Base-by-base conservation (phyloP, 1,140 invertebrate genomes). In the Batillaria attramentaria region DNA sequence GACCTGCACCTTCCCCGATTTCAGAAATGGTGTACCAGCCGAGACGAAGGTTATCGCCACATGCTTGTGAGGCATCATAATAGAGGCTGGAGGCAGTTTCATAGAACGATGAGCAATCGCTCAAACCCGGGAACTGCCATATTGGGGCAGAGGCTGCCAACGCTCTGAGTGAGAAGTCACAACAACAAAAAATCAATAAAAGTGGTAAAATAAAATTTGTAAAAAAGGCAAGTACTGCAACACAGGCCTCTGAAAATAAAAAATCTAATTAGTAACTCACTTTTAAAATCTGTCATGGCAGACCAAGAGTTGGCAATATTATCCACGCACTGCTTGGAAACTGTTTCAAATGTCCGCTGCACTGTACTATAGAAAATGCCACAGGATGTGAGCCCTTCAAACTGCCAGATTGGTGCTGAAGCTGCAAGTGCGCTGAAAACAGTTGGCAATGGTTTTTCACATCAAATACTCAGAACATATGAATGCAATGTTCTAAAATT, bases 91-190 rank as follows among this genome's bases (percentile, higher is more conserved):
- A 70, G n/a, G 41, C 37, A 42, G 41, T 70, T 16, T 42, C 41
- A 70, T 70, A 37, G 68, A 60, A 99, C 18, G 93, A 93, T 65
- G 94, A 93, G 89, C 98, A 99, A 0, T 94, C 93, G 2, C 94
- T 95, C 82, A 97, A 88, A 39, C 94, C 95, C 3, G 92, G 91
- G 88, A 98, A 99, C 92, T 98, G 96, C 84, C 95, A 94, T 79
- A 99, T 94, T 0, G 98, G 98, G 0, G 98, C 98, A n/a, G 97
- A 99, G 4, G 97, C 94, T 42, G 98, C 97, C 73, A 99, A 94
- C 2, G 98, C 95, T 24, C 98, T 91, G 70, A 28, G n/a, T n/a
- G n/a, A n/a, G n/a, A n/a, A n/a, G n/a, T n/a, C n/a, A n/a, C n/a
- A n/a, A n/a, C n/a, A n/a, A n/a, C 31, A 28, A 13, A 28, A 60